Evolutionary conservation across 2,113 vertebrate genomes (phyloP).

Genomic region (Genyomyrus donnyi): DNA sequence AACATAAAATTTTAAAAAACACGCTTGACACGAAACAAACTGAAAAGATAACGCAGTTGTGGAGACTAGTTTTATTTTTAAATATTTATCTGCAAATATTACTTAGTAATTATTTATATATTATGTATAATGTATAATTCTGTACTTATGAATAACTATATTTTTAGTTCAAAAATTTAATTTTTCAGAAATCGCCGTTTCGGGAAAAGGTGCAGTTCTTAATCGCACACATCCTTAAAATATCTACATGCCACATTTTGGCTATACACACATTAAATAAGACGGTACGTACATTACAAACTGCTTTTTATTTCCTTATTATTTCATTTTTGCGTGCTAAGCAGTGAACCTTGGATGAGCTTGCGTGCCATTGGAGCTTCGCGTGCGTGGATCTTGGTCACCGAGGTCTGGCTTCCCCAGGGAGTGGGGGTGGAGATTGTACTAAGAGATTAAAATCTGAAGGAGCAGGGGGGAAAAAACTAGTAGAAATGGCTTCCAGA

Average conservation of each 20-base stretch:
- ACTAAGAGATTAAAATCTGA: conserved; percentile 64
- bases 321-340: conserved; percentile 46
- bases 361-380: conserved; percentile 61
- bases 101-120: not conserved
- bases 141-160: not conserved
- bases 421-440: conserved; percentile 44
- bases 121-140: not conserved
- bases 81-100: not conserved
- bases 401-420: conserved; percentile 57
- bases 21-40: not conserved
- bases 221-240: not conserved
- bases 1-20: not conserved
- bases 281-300: not conserved
- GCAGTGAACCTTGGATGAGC: conserved; percentile 45
- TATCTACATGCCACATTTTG: not conserved
- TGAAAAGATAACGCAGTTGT: not conserved
- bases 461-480: conserved; percentile 47
- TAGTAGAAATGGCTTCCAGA: conserved; percentile 68
- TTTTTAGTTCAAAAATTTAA: not conserved
- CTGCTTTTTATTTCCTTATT: conserved; percentile 37
- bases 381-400: conserved; percentile 55
- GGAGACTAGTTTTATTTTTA: not conserved
- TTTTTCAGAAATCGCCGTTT: not conserved
- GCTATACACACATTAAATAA: not conserved
- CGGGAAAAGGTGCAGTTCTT: not conserved